Evolutionary conservation across 2,113 vertebrate species (phyloP).

Genomic region (Lontra canadensis): DNA sequence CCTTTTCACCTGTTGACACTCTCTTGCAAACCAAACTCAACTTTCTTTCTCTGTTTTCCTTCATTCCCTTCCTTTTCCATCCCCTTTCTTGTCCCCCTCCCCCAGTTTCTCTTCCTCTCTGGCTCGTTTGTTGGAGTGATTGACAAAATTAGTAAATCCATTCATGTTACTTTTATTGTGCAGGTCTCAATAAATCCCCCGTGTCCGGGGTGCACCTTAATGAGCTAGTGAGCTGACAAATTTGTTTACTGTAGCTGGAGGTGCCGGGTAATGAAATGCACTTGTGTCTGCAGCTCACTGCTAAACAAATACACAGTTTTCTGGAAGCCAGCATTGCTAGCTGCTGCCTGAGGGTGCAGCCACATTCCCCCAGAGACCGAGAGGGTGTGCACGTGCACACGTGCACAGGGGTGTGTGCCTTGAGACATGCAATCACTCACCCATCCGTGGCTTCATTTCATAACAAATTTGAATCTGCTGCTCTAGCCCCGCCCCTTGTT

Average conservation of each 20-base stretch:
- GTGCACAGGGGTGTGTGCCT: neutral
- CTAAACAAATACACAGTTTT: slow-evolving; percentile 69
- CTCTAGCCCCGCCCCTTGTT: neutral
- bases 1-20: neutral
- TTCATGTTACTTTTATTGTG: slow-evolving; percentile 78
- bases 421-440: slow-evolving; percentile 4
- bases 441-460: slow-evolving; percentile 12
- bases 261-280: slow-evolving; percentile 72
- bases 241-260: slow-evolving; percentile 82
- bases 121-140: slow-evolving; percentile 61
- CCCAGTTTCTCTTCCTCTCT: neutral
- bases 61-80: neutral
- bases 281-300: slow-evolving; percentile 73
- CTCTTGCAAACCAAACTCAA: neutral
- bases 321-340: slow-evolving; percentile 44
- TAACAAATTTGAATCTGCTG: slow-evolving; percentile 40
- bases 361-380: slow-evolving; percentile 37
- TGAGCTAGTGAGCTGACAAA: slow-evolving; percentile 80
- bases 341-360: slow-evolving; percentile 25
- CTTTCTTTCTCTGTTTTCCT: neutral
- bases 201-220: slow-evolving; percentile 71
- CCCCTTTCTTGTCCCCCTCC: neutral
- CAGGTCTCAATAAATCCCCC: slow-evolving; percentile 77
- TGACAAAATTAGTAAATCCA: slow-evolving; percentile 82
- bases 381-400: neutral